Evolutionary conservation across 2,888 invertebrate species (phyloP).

Genomic region (Trachelus troglodyta): DNA sequence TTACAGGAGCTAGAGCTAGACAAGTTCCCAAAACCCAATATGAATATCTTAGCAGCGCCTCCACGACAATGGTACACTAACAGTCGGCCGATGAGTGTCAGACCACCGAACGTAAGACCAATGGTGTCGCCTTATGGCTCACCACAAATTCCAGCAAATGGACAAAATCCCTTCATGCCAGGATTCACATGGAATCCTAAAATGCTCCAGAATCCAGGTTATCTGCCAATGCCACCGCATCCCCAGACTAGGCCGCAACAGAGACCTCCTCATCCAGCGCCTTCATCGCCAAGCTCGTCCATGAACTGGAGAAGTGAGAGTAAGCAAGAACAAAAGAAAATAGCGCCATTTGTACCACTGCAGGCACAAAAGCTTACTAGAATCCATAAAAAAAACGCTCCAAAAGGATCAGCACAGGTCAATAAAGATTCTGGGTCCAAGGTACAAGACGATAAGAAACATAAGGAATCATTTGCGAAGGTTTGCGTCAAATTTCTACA

Average conservation of each 20-base stretch:
- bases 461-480: not conserved
- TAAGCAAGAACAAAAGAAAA: slow-evolving; percentile 39
- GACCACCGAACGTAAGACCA: slow-evolving; percentile 35
- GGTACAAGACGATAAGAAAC: not conserved
- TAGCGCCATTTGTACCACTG: slow-evolving; percentile 69
- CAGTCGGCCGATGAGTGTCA: slow-evolving; percentile 27
- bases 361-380: slow-evolving; percentile 69
- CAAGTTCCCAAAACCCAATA: slow-evolving; percentile 40
- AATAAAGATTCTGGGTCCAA: not conserved
- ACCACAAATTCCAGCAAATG: slow-evolving; percentile 20
- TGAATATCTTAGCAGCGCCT: slow-evolving; percentile 43
- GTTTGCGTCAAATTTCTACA: not conserved
- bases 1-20: slow-evolving; percentile 47
- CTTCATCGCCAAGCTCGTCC: slow-evolving; percentile 42
- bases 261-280: slow-evolving; percentile 28
- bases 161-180: slow-evolving; percentile 20
- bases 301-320: slow-evolving; percentile 66
- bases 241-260: slow-evolving; percentile 25
- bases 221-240: slow-evolving; percentile 29
- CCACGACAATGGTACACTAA: slow-evolving; percentile 40
- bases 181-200: slow-evolving; percentile 28
- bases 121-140: slow-evolving; percentile 20
- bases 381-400: slow-evolving; percentile 12
- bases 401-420: not conserved
- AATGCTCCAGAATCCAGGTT: slow-evolving; percentile 17